A percentile compares a stretch with the other conserved stretches of the same genome.
These are phyloP conservation scores for Podabrus alpinus DNA, from an alignment of 2,888 invertebrate genomes.

Conservation along the genomic window DNA sequence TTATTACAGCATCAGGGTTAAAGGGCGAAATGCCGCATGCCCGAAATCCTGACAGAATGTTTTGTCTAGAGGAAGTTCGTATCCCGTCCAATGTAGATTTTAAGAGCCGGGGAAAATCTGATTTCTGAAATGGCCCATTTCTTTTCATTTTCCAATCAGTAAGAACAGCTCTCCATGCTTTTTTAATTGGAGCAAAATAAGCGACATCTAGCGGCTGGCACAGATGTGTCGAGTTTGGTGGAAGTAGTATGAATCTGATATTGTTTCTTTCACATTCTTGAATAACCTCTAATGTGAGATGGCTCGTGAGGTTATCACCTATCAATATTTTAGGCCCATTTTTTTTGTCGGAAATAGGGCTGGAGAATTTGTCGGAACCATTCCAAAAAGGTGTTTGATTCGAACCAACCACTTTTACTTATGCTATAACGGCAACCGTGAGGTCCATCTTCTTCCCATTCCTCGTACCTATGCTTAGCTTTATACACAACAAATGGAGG, in stretches of 20 bases:
- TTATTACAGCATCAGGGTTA: background rate
- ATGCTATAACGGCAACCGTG: too few relatives aligned
- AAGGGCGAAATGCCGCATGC: background rate
- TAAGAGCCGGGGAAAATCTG: slow-evolving; percentile 22
- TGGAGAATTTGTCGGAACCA: slow-evolving; percentile 43
- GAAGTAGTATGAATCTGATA: slow-evolving; percentile 42
- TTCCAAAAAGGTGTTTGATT: slow-evolving; percentile 42
- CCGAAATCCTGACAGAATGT: background rate
- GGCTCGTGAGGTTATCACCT: too few relatives aligned
- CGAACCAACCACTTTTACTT: too few relatives aligned
- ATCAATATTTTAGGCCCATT: too few relatives aligned
- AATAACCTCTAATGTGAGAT: slow-evolving; percentile 38
- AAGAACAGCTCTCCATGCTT: slow-evolving; percentile 30
- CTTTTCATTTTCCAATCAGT: slow-evolving; percentile 27
- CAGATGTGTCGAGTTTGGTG: slow-evolving; percentile 41
- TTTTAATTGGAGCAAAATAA: slow-evolving; percentile 37
- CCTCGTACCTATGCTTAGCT: slow-evolving; percentile 42
- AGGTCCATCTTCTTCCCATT: slow-evolving; percentile 41
- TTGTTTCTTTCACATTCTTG: slow-evolving; percentile 40
- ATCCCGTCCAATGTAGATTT: slow-evolving; percentile 2
- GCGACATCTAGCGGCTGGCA: too few relatives aligned
- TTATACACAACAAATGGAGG: slow-evolving; percentile 40
- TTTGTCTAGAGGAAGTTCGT: background rate
- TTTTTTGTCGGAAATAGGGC: too few relatives aligned
- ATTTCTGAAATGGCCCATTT: slow-evolving; percentile 21